Evolutionary conservation across 2,888 invertebrate species (phyloP).

Genomic region (Hypomecis atomaria): DNA sequence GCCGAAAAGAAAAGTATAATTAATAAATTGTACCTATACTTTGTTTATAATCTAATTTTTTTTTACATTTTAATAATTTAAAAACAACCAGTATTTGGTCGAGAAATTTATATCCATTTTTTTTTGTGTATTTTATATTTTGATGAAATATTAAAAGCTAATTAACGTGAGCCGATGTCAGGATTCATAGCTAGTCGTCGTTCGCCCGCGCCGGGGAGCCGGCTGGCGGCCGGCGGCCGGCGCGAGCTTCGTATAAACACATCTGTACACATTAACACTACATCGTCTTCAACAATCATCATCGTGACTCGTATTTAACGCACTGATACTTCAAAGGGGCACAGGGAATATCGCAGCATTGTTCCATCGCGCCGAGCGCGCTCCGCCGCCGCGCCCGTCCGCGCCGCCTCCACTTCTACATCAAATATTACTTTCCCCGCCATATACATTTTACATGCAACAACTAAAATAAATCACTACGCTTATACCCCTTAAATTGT

Average conservation of each 20-base stretch:
- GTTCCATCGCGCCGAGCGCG: conserved; percentile 63
- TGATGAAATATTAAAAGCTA: conserved; percentile 85
- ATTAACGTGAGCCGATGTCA: conserved; percentile 85
- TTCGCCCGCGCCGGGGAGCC: conserved; percentile 81
- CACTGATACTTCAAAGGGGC: conserved; percentile 82
- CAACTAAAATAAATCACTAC: conserved; percentile 73
- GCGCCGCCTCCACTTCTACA: conserved; percentile 45
- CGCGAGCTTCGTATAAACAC: conserved; percentile 78
- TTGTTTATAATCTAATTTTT: conserved; percentile 84
- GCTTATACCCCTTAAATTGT: conserved; percentile 75
- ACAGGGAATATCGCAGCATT: conserved; percentile 82
- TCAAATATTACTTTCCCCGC: conserved; percentile 52
- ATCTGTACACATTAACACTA: conserved; percentile 80
- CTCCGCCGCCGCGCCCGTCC: conserved; percentile 57
- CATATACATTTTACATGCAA: conserved; percentile 65
- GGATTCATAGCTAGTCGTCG: conserved; percentile 85
- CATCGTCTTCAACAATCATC: conserved; percentile 69
- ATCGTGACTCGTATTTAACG: conserved; percentile 76
- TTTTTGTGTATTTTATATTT: conserved; percentile 85
- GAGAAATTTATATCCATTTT: conserved; percentile 84
- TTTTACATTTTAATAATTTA: conserved; percentile 85
- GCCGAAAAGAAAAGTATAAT: conserved; percentile 84
- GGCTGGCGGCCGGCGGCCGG: conserved; percentile 71
- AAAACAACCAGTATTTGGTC: conserved; percentile 85
- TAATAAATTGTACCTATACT: conserved; percentile 85